Base-by-base conservation (phyloP, 2,113 vertebrate genomes). In the Chrysemys picta region DNA sequence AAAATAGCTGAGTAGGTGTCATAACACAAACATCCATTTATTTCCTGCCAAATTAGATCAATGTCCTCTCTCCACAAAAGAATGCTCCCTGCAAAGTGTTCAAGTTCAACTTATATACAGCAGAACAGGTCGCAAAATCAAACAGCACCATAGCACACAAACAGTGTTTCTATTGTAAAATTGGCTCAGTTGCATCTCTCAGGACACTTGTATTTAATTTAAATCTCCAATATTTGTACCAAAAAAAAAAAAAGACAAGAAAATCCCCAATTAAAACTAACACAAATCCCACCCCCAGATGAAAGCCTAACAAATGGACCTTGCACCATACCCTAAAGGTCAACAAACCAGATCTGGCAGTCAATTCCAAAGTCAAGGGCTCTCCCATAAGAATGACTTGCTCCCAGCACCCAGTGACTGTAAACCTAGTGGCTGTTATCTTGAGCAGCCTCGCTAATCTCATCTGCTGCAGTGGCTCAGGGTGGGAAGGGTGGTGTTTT, bases 21-120 rank as follows among this genome's bases (percentile, higher is more conserved):
- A 80, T 81, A 96, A 95, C 93, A 93, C 94, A 91, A 96, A 96
- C 85, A 92, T 42, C 92, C 95, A 89, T 91, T 95, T 95, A 81
- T 91, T 96, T 95, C 87, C 96, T 96, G 96, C 93, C 94, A 96
- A 95, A 79, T 59, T 94, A 95, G 91, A 97, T 94, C 96, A 76
- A 89, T 35, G 88, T 87, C 83, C 86, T 95, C 88, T 56, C 69
- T 56, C 81, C 92, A 69, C 75, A 59, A 96, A 95, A 88, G 47
- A 88, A 90, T 1, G 6, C 38, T 93, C 83, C 93, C 89, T 59
- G 50, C 79, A 95, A 96, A 95, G 84, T 3, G 42, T 84, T 84
- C 8, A 5, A 91, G 91, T 86, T 92, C 53, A 93, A 59, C 31
- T 80, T 29, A 53, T 84, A 93, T 80, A 49, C 24, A 52, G 75